Base-by-base conservation (phyloP, 2,797 vertebrate genomes). In the Acestrorhynchus altus region DNA sequence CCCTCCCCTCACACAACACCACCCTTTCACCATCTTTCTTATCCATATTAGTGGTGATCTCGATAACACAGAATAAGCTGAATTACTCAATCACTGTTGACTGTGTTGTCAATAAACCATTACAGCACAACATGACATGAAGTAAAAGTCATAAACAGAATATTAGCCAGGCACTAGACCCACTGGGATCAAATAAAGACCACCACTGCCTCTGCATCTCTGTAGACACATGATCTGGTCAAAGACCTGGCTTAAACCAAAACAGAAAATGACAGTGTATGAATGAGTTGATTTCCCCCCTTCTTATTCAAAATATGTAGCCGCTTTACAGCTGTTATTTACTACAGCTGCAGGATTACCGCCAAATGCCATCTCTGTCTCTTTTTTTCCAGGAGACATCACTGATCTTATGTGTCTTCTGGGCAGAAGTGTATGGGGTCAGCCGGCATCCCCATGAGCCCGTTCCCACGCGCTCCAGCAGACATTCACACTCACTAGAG, bases 271-370 rank as follows among this genome's bases (percentile, higher is more conserved):
- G 1, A 63, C 40, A 65, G 60, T 44, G 11, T 22, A 65, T 46
- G 28, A 78, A 71, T 46, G 42, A 64, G n/a, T 49, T 20, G 15
- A 57, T 8, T 71, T 28, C 82, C 15, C 39, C 69, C 76, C 73
- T 56, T 63, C 77, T 82, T 86, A 84, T 86, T 88, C 80, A 63
- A 79, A 80, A 83, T 40, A 26, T 31, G 72, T 63, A 76, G 71
- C 16, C 77, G 74, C 77, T 85, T 74, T 84, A 79, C 79, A 88
- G 85, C 88, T 88, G 84, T 82, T 89, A 85, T 88, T 89, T 88
- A 89, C 85, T 86, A 81, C 80, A 84, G 66, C 82, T 82, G 75
- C 76, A 35, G 88, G 84, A 90, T 90, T 84, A 86, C 44, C 64
- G 84, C 74, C 83, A 86, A 54, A 69, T 66, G 59, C 46, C 24